Evolutionary conservation across 2,113 vertebrate genomes (phyloP).

Genomic region (Brachypteracias leptosomus): DNA sequence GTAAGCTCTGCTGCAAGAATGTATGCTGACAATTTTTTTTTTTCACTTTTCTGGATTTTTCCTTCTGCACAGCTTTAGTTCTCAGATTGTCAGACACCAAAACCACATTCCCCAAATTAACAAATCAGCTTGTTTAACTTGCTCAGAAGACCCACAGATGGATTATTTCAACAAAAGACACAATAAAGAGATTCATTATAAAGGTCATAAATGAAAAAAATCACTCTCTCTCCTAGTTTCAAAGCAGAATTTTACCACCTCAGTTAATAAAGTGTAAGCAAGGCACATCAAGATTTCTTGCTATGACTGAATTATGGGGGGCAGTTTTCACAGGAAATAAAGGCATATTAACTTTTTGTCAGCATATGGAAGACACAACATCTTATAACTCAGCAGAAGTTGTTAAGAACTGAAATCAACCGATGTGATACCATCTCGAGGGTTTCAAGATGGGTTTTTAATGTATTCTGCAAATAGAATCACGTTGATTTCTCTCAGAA

Average conservation of each 20-base stretch:
- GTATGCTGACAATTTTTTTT: neutral
- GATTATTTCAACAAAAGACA: neutral
- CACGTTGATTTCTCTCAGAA: conserved; percentile 41
- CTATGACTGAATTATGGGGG: neutral
- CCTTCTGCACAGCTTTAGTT: neutral
- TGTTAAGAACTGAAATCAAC: neutral
- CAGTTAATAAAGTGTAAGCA: neutral
- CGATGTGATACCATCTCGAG: neutral
- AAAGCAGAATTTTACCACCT: neutral
- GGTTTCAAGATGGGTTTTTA: neutral
- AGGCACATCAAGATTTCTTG: neutral
- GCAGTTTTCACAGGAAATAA: neutral
- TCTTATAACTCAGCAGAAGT: neutral
- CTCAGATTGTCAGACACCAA: neutral
- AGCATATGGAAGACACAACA: neutral
- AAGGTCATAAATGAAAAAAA: neutral
- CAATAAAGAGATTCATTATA: neutral
- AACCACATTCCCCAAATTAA: neutral
- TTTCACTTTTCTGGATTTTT: neutral
- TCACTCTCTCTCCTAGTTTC: neutral
- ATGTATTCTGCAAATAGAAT: conserved; percentile 13
- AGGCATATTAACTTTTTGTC: neutral
- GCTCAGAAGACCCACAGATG: neutral
- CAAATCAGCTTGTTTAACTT: neutral
- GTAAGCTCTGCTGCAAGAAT: neutral